Percentiles rank a stretch among this genome's conserved stretches.
Evolutionary conservation across 2,113 vertebrate genomes (phyloP).

Genomic region (Pollachius pollachius): DNA sequence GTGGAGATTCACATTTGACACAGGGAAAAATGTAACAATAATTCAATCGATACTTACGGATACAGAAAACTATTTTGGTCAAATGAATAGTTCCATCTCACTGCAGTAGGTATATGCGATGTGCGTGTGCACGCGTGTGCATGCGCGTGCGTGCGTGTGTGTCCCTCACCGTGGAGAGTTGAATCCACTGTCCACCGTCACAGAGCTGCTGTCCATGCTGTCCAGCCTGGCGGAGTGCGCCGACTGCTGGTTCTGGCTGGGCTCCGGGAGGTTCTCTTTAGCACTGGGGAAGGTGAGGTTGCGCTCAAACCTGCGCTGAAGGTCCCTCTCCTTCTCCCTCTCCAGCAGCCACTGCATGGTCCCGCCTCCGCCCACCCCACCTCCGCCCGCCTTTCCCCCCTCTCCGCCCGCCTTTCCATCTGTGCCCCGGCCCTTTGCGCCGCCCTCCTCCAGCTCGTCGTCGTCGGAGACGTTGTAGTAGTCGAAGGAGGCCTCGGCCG

Average conservation of each 20-base stretch:
- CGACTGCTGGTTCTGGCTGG: conserved; percentile 90
- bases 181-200: conserved; percentile 99
- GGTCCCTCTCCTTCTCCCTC: conserved; percentile 91
- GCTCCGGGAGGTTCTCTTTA: conserved; percentile 80
- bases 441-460: conserved; percentile 88
- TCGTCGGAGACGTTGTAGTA: conserved; percentile 98
- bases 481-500: conserved; percentile 89
- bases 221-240: conserved; percentile 93
- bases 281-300: conserved; percentile 93
- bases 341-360: conserved; percentile 98
- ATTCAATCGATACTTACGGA: too few relatives aligned
- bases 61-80: too few relatives aligned
- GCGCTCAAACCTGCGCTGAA: conserved; percentile 96
- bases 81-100: too few relatives aligned
- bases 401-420: conserved; percentile 70
- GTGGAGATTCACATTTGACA: too few relatives aligned
- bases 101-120: too few relatives aligned
- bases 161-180: conserved; percentile 97
- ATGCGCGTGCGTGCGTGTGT: background rate
- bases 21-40: too few relatives aligned
- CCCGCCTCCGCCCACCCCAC: conserved; percentile 83
- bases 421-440: conserved; percentile 77
- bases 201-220: conserved; percentile 99
- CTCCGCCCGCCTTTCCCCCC: conserved; percentile 75
- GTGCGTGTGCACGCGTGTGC: too few relatives aligned